These are phyloP conservation scores for Strigops habroptila DNA, from an alignment of 2,113 vertebrate species.

Conservation along the genomic window DNA sequence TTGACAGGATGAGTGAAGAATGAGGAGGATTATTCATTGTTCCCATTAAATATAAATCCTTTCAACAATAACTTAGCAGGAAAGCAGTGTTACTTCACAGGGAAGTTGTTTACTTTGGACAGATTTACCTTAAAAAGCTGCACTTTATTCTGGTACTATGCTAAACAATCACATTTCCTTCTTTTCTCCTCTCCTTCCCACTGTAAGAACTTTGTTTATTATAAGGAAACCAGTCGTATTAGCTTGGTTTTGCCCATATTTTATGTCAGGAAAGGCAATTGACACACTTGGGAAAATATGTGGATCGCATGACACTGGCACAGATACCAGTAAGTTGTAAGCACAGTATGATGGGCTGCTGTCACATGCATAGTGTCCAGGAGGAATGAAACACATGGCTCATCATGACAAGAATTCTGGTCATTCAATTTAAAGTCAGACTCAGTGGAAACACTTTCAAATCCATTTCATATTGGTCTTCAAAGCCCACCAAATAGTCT, in stretches of 20 bases:
- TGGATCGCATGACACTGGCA: rapidly evolving
- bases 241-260: not conserved
- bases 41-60: not conserved
- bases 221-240: not conserved
- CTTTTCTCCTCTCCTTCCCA: not conserved
- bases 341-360: rapidly evolving
- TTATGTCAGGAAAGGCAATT: not conserved
- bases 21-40: not conserved
- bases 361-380: too few relatives aligned
- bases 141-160: not conserved
- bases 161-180: not conserved
- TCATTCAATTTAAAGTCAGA: not conserved
- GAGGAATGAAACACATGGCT: not conserved
- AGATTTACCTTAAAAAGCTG: not conserved
- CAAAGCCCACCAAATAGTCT: not conserved
- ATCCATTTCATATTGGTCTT: not conserved
- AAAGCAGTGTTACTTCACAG: not conserved
- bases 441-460: not conserved
- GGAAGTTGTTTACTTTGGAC: conserved; percentile 12
- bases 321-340: not conserved
- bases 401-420: not conserved
- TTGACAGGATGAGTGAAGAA: conserved; percentile 22
- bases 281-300: not conserved
- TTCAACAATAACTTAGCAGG: not conserved
- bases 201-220: not conserved